Conservation (phyloP, 2,797 vertebrate genomes). For the Xiphophorus birchmanni region DNA sequence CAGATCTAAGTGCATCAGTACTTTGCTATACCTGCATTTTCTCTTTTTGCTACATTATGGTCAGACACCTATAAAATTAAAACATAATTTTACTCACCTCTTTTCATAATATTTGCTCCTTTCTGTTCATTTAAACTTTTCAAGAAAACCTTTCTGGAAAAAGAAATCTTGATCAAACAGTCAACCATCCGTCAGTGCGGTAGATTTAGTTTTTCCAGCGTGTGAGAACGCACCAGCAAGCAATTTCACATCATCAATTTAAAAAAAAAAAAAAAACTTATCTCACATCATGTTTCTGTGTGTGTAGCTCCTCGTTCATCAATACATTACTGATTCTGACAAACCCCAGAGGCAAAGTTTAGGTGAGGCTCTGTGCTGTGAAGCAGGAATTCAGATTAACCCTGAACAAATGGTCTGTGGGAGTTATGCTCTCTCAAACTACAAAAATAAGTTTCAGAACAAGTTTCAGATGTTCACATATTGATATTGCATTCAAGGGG, state of each 20-base stretch:
- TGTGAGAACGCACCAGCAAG: constrained; percentile 18
- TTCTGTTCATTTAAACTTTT: background rate
- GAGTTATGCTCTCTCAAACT: background rate
- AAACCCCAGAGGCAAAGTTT: constrained; percentile 33
- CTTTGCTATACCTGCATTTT: too few relatives aligned
- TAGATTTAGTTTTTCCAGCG: constrained; percentile 9
- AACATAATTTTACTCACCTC: background rate
- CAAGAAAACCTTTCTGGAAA: constrained; percentile 14
- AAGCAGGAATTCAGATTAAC: background rate
- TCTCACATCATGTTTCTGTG: constrained; percentile 30
- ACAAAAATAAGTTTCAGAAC: background rate
- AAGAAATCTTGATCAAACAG: constrained; percentile 41
- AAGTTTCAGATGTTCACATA: background rate
- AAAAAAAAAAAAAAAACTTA: constrained; percentile 2
- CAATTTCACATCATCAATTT: constrained; percentile 29
- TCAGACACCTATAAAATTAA: background rate
- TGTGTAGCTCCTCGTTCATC: constrained; percentile 39
- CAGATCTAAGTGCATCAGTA: too few relatives aligned
- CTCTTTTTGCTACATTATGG: too few relatives aligned
- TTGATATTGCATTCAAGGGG: too few relatives aligned
- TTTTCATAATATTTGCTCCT: background rate
- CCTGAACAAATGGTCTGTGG: background rate
- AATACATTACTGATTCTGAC: constrained; percentile 35
- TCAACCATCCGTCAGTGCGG: constrained; percentile 46
- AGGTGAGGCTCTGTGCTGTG: constrained; percentile 1